These are phyloP conservation scores for Cromileptes altivelis DNA, from an alignment of 2,113 vertebrate genomes.

Conservation along the genomic window DNA sequence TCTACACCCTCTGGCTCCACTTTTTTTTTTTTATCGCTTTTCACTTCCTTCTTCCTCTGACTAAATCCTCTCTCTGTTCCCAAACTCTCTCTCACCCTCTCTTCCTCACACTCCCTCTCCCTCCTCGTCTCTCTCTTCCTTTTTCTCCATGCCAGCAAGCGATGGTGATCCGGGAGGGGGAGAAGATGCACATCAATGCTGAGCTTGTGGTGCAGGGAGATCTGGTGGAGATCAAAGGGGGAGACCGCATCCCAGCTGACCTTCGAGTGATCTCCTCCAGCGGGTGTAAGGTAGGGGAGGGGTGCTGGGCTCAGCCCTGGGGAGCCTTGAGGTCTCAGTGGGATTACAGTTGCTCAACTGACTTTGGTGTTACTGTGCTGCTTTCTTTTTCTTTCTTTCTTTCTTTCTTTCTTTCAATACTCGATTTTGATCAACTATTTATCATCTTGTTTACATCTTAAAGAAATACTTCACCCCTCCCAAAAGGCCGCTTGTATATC, in stretches of 20 bases:
- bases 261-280: constrained; percentile 89
- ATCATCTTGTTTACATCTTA: not conserved
- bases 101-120: not conserved
- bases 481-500: too few relatives aligned
- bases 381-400: not conserved
- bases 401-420: not conserved
- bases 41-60: constrained; percentile 17
- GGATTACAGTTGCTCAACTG: constrained; percentile 16
- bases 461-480: too few relatives aligned
- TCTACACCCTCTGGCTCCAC: constrained; percentile 45
- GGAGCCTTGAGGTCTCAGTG: constrained; percentile 15
- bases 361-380: not conserved
- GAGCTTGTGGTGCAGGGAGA: constrained; percentile 92
- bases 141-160: constrained; percentile 89
- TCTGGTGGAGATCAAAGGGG: constrained; percentile 95
- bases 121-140: not conserved
- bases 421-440: not conserved
- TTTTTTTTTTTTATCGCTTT: constrained; percentile 35
- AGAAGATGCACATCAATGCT: constrained; percentile 92
- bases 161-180: constrained; percentile 91
- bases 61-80: constrained; percentile 64
- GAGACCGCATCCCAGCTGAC: constrained; percentile 92
- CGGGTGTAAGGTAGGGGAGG: constrained; percentile 88
- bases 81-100: constrained; percentile 30
- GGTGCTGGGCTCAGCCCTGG: not conserved